Conservation (phyloP, 2,888 invertebrate species). For the Blera fallax region DNA sequence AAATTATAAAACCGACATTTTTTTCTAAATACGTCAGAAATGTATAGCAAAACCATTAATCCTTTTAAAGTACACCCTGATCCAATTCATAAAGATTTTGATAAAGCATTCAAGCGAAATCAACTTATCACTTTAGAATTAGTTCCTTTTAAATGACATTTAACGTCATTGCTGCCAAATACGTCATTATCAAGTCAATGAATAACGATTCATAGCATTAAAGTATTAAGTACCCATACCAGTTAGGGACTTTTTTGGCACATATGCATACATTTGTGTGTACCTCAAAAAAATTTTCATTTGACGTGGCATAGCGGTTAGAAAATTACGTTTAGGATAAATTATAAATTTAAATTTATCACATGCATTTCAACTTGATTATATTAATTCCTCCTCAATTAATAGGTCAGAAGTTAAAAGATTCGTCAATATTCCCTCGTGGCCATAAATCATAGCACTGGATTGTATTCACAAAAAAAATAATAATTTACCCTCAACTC, state of each 20-base stretch:
- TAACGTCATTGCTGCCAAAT: conserved; percentile 1
- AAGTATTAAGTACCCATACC: background rate
- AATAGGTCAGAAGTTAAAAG: background rate
- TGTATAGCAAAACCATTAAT: background rate
- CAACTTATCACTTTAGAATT: background rate
- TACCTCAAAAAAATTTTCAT: background rate
- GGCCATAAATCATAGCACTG: background rate
- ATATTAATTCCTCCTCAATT: background rate
- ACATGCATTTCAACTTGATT: background rate
- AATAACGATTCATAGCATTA: background rate
- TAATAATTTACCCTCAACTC: background rate
- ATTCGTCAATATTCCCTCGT: background rate
- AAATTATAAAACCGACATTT: background rate
- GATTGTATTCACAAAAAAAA: conserved; percentile 1
- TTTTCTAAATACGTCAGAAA: background rate
- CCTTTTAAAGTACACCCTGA: background rate
- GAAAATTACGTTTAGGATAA: background rate
- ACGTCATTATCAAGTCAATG: background rate
- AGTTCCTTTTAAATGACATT: background rate
- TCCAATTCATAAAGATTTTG: background rate
- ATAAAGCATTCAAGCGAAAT: conserved; percentile 1
- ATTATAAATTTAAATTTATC: background rate
- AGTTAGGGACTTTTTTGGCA: too few relatives aligned
- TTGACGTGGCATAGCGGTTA: background rate
- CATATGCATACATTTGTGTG: background rate